phyloP scores from a whole-genome alignment of 2,797 vertebrate genomes.

The Pygocentrus nattereri region DNA sequence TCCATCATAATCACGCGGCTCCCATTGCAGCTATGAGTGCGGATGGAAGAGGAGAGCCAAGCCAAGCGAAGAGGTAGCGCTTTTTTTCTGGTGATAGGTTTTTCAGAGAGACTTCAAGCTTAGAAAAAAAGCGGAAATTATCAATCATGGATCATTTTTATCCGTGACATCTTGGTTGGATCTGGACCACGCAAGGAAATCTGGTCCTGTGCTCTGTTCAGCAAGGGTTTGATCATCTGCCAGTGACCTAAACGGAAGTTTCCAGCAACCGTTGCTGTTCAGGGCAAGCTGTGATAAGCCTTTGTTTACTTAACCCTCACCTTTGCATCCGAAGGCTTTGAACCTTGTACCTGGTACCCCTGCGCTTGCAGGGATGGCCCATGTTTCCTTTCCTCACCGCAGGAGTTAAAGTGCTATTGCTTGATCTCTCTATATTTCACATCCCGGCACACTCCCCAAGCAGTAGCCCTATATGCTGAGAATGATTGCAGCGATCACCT shows the following conservation, averaged over 20 bases:
- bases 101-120: constrained; percentile 16
- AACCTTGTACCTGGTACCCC: constrained; percentile 32
- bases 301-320: constrained; percentile 43
- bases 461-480: constrained; percentile 51
- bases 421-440: constrained; percentile 58
- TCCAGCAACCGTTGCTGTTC: constrained; percentile 19
- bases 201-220: not conserved
- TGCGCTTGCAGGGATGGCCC: constrained; percentile 20
- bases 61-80: constrained; percentile 92
- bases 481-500: constrained; percentile 63
- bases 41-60: constrained; percentile 98
- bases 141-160: not conserved
- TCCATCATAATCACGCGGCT: constrained; percentile 99
- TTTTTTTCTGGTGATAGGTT: constrained; percentile 81
- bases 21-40: constrained; percentile 98
- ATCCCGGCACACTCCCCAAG: constrained; percentile 37
- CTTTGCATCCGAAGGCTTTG: constrained; percentile 33
- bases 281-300: constrained; percentile 20
- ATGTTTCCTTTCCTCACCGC: constrained; percentile 21
- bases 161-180: not conserved
- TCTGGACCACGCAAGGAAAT: constrained; percentile 8
- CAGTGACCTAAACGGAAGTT: constrained; percentile 10
- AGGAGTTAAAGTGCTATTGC: constrained; percentile 49
- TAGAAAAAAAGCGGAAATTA: not conserved
- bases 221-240: constrained; percentile 22